Evolutionary conservation across 1,140 invertebrate species (phyloP), one percentile per base, ranked within the genome.

Genomic region (Sycophila sp.): DNA sequence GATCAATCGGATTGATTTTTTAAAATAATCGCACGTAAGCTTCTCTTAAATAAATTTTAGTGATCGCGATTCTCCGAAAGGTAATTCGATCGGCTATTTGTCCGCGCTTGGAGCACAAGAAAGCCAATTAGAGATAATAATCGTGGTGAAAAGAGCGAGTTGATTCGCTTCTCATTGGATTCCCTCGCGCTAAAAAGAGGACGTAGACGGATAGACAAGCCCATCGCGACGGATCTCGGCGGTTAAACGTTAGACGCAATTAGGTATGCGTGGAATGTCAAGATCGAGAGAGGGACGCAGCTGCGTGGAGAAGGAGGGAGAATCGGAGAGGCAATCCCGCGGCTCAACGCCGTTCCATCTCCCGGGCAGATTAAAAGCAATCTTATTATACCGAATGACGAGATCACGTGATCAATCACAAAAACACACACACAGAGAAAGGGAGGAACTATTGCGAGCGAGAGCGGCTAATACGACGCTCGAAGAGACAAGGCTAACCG

Each of bases 321-420:
- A 56, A 8, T 60, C 55, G 19, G 17, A 7, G 49, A 47, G 30
- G 56, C 67, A 62, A 73, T 66, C 58, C 36, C 49, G 30, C 49
- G 32, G 32, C 47, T 49, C 58, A 47, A 72, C 58, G 53, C 69
- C 56, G 62, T 71, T 38, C 53, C 66, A 72, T 76, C 69, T 63
- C 70, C 34, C 45, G 70, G 71, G 69, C 75, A 79, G 79, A 85
- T 84, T 84, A 83, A 85, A 85, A 77, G 77, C 78, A 77, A 83
- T 84, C 81, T 85, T 83, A 85, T 85, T 85, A 85, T 84, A 79
- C 74, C 75, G 77, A 81, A 83, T 80, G 79, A 81, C 80, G 83
- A 81, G 81, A 81, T 85, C 81, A 80, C 83, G 78, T 81, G 85
- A 86, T 86, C 83, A 85, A 86, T 86, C 85, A 85, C 78, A 82